Evolutionary conservation across 1,140 invertebrate species (phyloP), one percentile per base, ranked within the genome.

Genomic region (Drosophila pallidifrons): DNA sequence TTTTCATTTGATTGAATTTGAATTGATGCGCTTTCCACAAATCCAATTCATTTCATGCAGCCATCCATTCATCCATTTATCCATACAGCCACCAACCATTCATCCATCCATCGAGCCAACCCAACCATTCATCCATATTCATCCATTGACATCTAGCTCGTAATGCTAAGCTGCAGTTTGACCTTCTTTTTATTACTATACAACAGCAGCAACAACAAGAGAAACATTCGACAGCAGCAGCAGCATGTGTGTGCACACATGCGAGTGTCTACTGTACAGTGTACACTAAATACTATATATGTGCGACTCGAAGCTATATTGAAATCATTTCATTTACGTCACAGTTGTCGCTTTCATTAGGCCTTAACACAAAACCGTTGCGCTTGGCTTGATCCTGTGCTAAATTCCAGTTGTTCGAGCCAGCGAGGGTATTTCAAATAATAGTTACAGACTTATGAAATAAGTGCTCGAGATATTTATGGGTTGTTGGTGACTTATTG

Each of bases 1-100:
- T 65, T 72, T 72, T 79, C 65, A 13, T 47, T 76, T 82, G 67
- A 83, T 83, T 82, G 76, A 69, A 79, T 83, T 79, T 71, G 32
- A 72, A 72, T 75, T 70, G 66, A 69, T 57, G 54, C 52, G 66
- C 38, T 58, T 64, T 49, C 46, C 54, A 43, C 43, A 41, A 67
- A 68, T 69, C 45, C 66, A 64, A 70, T 79, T 75, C 73, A 55
- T 67, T 57, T 10, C 49, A 41, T 43, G 5, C 38, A 38, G 25
- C 25, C 67, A 49, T 4, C 13, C 45, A 54, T 52, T 3, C 28
- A 67, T 73, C 59, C 71, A 52, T 68, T 55, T 15, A 57, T 30
- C 25, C 47, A 57, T 32, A 4, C 28, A 66, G 25, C 35, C 51
- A 60, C 7, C 47, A 51, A 10, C 7, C 47, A 64, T 52, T 49